phyloP scores from a whole-genome alignment of 2,113 vertebrate genomes.

The Sinocyclocheilus anshuiensis region DNA sequence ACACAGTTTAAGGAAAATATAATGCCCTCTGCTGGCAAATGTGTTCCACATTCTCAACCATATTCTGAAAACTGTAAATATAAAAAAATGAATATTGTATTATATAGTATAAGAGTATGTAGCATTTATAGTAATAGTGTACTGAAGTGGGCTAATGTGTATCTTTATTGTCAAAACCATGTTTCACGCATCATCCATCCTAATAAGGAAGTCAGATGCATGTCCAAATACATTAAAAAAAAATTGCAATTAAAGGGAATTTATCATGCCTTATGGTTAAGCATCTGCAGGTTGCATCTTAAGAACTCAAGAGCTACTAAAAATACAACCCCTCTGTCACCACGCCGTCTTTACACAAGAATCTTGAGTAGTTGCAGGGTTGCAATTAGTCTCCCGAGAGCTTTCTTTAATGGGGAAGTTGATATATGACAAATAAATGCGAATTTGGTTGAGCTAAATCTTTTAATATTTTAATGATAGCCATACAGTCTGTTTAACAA shows the following conservation, averaged over 20 bases:
- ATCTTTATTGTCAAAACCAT: background rate
- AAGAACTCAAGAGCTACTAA: background rate
- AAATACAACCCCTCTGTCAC: background rate
- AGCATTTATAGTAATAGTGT: background rate
- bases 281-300: background rate
- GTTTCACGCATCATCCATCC: background rate
- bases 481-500: background rate
- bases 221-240: background rate
- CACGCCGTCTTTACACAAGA: no score
- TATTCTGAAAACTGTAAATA: background rate
- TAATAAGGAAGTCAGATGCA: background rate
- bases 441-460: background rate
- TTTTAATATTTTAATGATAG: background rate
- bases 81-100: background rate
- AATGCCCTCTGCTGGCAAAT: slow-evolving; percentile 15
- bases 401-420: background rate
- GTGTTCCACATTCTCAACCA: background rate
- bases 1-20: background rate
- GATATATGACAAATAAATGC: no score
- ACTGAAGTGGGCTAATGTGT: background rate
- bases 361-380: background rate
- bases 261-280: background rate
- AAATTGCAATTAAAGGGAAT: background rate
- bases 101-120: background rate
- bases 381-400: background rate